Conservation (phyloP, 2,113 vertebrate species). For the Cranoglanis bouderius region DNA sequence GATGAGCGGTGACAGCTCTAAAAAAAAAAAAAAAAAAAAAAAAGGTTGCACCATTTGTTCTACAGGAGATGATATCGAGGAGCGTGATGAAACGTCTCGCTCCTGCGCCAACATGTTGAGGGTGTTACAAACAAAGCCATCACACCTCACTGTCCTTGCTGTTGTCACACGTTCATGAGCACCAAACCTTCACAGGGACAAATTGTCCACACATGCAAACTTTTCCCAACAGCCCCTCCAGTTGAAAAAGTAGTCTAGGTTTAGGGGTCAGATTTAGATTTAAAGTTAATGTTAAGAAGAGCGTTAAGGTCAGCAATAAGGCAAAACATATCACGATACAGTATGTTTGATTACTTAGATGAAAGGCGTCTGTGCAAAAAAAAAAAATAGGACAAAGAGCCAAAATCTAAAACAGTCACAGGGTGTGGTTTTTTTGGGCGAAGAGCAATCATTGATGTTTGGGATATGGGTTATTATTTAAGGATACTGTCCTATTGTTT, state of each 20-base stretch:
- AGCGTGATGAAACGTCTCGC: constrained; percentile 15
- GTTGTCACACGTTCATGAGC: constrained; percentile 24
- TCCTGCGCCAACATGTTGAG: constrained; percentile 26
- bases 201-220: constrained; percentile 10
- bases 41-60: not conserved
- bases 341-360: not conserved
- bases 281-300: not conserved
- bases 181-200: constrained; percentile 9
- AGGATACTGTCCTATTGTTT: not conserved
- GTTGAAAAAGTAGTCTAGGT: not conserved
- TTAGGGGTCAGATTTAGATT: not conserved
- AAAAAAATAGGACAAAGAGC: not conserved
- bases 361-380: not conserved
- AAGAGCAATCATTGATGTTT: not conserved
- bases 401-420: not conserved
- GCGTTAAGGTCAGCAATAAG: not conserved
- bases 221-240: not conserved
- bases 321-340: not conserved
- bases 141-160: constrained; percentile 41
- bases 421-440: not conserved
- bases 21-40: not conserved
- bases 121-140: constrained; percentile 43
- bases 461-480: constrained; percentile 3
- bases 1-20: not conserved
- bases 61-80: constrained; percentile 10